These are phyloP conservation scores for Aspiorhynchus laticeps DNA, from an alignment of 2,113 vertebrate species.

Conservation along the genomic window DNA sequence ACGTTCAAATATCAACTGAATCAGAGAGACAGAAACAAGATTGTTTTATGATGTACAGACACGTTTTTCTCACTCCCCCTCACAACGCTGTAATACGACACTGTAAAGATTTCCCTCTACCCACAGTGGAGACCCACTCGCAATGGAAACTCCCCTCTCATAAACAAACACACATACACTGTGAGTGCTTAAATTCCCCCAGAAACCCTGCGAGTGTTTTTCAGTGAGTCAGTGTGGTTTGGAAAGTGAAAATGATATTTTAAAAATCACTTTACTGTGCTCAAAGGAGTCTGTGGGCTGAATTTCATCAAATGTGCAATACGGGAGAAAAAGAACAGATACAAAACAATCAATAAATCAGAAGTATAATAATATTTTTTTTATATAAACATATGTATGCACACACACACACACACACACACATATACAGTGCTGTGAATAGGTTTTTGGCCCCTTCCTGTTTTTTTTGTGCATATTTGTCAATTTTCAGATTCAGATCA, in stretches of 20 bases:
- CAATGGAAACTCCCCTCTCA: slow-evolving; percentile 69
- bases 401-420: no score
- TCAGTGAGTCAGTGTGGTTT: slow-evolving; percentile 32
- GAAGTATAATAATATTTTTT: no score
- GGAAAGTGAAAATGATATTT: slow-evolving; percentile 66
- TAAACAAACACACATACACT: background rate
- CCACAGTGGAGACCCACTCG: slow-evolving; percentile 48
- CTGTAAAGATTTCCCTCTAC: slow-evolving; percentile 38
- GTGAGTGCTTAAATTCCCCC: slow-evolving; percentile 54
- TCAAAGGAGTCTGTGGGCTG: background rate
- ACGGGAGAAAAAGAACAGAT: no score
- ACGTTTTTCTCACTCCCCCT: slow-evolving; percentile 29
- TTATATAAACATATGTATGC: no score
- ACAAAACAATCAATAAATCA: no score
- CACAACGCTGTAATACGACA: slow-evolving; percentile 47
- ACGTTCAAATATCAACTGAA: slow-evolving; percentile 2
- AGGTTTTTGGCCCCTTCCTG: no score
- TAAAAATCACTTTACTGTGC: background rate
- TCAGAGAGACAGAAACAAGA: slow-evolving; percentile 21
- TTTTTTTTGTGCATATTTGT: no score
- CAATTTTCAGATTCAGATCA: no score
- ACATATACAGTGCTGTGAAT: no score
- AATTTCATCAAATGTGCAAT: no score
- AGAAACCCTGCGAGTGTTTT: slow-evolving; percentile 42
- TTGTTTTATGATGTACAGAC: background rate